Base-by-base conservation (phyloP, 2,797 vertebrate genomes). In the Pelobates cultripes region DNA sequence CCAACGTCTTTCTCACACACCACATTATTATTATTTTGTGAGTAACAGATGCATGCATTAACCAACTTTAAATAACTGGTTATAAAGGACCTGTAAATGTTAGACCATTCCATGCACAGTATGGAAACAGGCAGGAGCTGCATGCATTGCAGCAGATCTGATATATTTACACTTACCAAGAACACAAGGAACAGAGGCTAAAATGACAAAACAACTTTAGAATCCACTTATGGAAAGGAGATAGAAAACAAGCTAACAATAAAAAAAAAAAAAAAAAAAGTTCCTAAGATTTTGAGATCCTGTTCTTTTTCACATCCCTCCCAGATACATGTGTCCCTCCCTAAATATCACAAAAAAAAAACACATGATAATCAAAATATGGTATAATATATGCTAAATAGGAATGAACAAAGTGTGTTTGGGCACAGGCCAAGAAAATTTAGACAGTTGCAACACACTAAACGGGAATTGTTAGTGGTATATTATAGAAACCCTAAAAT, bases 171-270 rank as follows among this genome's bases (percentile, higher is more conserved):
- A 41, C 53, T 42, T 40, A 13, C 44, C 3, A 60, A 10, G 0
- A 28, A 63, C 51, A 41, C 41, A 43, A 60, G 66, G 47, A 40
- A 14, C 8, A 1, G 45, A 60, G 40, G 44, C n/a, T 72, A 43
- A 77, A 78, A 78, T 78, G 72, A 78, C 44, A 75, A 70, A 66
- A 43, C 43, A 79, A 75, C 77, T 70, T 64, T 74, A 79, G 70
- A 13, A 79, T 83, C 77, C 75, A 78, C 66, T 75, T 83, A 79
- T 45, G 55, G 69, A 68, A 28, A 75, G 67, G 57, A 79, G 70
- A 83, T 70, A 83, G 14, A 79, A 83, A 79, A 61, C 53, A 78
- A 70, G 73, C 44, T 82, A 72, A 61, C 40, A 10, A 8, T 53
- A 15, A 15, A 15, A 12, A 53, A 13, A 40, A 10, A 64, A 40